Percentiles rank a stretch among this genome's conserved stretches.
phyloP scores from a whole-genome alignment of 2,888 invertebrate species.

The Eupithecia pulchellata region DNA sequence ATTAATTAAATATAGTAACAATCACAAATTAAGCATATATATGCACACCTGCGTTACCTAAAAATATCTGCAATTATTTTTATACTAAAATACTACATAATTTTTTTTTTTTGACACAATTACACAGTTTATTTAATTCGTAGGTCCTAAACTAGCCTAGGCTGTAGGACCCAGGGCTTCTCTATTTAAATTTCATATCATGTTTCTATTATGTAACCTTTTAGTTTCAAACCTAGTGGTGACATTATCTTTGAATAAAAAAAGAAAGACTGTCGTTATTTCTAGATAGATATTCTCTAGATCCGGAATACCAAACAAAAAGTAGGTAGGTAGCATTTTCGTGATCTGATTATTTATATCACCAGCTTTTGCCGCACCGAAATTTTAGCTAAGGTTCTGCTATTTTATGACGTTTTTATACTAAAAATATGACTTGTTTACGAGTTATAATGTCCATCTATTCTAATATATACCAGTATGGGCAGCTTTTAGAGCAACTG shows the following conservation, averaged over 20 bases:
- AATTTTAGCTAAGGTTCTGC: neutral
- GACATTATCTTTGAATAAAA: neutral
- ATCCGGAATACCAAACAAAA: neutral
- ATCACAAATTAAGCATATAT: slow-evolving; percentile 1
- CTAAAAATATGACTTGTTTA: neutral
- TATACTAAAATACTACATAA: too few species aligned
- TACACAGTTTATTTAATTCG: too few species aligned
- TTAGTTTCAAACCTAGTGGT: neutral
- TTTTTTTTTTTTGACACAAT: too few species aligned
- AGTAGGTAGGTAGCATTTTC: neutral
- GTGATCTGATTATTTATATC: neutral
- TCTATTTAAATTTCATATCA: too few species aligned
- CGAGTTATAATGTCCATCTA: neutral
- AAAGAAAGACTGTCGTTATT: neutral
- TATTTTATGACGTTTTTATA: neutral
- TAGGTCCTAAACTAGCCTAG: too few species aligned
- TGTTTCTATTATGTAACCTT: too few species aligned
- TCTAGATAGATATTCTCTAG: neutral
- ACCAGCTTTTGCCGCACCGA: neutral
- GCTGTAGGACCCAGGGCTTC: too few species aligned
- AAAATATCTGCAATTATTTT: slow-evolving; percentile 7
- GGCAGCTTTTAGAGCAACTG: slow-evolving; percentile 6
- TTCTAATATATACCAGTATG: neutral
- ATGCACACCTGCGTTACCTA: slow-evolving; percentile 12
- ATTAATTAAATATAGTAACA: neutral